These are phyloP conservation scores for Botia almorhae DNA, from an alignment of 2,797 vertebrate genomes.

Conservation along the genomic window DNA sequence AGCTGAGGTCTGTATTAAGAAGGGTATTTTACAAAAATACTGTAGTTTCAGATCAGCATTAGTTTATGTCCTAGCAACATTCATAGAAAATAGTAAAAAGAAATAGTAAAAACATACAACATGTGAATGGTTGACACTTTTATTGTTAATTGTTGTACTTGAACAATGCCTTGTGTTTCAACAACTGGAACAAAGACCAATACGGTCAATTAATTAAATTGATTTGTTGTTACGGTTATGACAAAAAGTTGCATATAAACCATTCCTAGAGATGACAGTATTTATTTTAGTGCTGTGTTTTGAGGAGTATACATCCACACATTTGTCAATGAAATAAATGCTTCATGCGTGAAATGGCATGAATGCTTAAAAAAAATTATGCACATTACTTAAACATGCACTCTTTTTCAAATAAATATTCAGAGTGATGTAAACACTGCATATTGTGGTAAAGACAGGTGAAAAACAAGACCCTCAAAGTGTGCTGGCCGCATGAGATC, in stretches of 20 bases:
- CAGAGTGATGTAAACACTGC: slow-evolving; percentile 60
- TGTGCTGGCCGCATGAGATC: slow-evolving; percentile 67
- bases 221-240: slow-evolving; percentile 62
- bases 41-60: slow-evolving; percentile 73
- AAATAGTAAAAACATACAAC: slow-evolving; percentile 80
- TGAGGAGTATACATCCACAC: slow-evolving; percentile 66
- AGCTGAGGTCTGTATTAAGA: slow-evolving; percentile 45
- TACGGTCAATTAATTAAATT: slow-evolving; percentile 73
- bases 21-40: slow-evolving; percentile 61
- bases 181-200: slow-evolving; percentile 78
- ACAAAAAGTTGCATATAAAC: slow-evolving; percentile 50
- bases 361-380: slow-evolving; percentile 56
- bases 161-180: slow-evolving; percentile 80
- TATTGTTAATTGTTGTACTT: slow-evolving; percentile 83
- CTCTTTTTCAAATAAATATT: slow-evolving; percentile 48
- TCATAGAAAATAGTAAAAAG: slow-evolving; percentile 80
- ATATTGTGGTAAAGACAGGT: slow-evolving; percentile 66
- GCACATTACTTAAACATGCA: slow-evolving; percentile 61
- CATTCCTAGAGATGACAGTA: slow-evolving; percentile 62
- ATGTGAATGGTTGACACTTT: slow-evolving; percentile 82
- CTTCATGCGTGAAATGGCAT: slow-evolving; percentile 48
- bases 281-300: slow-evolving; percentile 69
- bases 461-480: slow-evolving; percentile 59
- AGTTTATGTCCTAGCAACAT: slow-evolving; percentile 78
- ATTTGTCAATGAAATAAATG: slow-evolving; percentile 60